phyloP scores from a whole-genome alignment of 1,140 invertebrate genomes.

The Zaprionus taronus region DNA sequence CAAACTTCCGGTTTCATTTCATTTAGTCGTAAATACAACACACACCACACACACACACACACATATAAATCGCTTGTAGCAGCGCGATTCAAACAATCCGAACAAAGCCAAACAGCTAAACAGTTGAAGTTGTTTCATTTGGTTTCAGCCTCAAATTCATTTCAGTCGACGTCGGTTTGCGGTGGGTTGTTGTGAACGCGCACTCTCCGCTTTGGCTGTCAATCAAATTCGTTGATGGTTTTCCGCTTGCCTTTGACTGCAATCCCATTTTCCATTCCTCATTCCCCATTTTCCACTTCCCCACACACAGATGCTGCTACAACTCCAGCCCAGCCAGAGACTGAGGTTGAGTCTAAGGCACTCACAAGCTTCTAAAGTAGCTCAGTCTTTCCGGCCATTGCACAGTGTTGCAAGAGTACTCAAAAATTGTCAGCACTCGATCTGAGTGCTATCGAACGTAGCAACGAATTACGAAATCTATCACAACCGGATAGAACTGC shows the following conservation, averaged over 20 bases:
- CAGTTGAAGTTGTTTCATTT: conserved; percentile 40
- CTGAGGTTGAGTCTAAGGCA: not conserved
- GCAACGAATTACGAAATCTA: too few relatives aligned
- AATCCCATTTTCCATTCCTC: conserved; percentile 38
- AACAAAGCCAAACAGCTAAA: conserved; percentile 34
- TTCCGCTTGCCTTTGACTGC: conserved; percentile 52
- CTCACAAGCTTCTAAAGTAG: conserved; percentile 42
- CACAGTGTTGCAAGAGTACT: conserved; percentile 17
- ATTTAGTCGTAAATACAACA: conserved; percentile 38
- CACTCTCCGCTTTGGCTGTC: conserved; percentile 43
- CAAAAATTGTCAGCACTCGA: not conserved
- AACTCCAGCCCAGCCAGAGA: not conserved
- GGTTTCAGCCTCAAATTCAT: conserved; percentile 40
- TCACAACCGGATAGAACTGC: not conserved
- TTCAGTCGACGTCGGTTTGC: conserved; percentile 9
- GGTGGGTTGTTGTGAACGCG: not conserved
- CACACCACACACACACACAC: not conserved
- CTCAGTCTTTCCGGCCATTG: conserved; percentile 44
- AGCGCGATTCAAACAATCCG: conserved; percentile 38
- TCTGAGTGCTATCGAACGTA: not conserved
- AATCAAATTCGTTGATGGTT: conserved; percentile 55
- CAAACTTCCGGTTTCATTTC: conserved; percentile 54
- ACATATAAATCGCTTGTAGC: conserved; percentile 7
- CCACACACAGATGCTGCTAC: conserved; percentile 1
- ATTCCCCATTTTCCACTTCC: conserved; percentile 7